Evolutionary conservation across 2,888 invertebrate species (phyloP), one percentile per base, ranked within the genome.

Genomic region (Dascillus cervinus): DNA sequence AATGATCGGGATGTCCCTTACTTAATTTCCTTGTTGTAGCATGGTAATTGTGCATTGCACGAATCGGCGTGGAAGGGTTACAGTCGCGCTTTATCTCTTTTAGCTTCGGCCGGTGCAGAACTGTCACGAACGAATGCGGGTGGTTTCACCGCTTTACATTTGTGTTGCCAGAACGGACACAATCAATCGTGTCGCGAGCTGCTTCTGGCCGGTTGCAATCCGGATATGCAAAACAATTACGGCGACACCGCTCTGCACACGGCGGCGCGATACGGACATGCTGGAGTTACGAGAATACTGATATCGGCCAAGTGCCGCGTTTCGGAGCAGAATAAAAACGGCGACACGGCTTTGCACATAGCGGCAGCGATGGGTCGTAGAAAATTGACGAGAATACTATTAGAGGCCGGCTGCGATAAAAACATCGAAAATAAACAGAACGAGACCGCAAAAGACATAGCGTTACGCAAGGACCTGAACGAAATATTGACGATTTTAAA

Each of bases 51-150:
- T 5, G 84, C 94, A 0, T 67, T 91, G 8, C 96, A 96, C 67
- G 95, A 95, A 64, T 90, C 94, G 6, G 82, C 94, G 2, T 94
- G 92, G 88, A 86, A 92, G 56, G 95, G 95, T 4, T 91, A 82
- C 69, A 90, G 91, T 53, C 77, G 82, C 37, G 85, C 87, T 41
- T 82, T 86, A 43, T 79, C 83, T 44, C 64, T 79, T 22, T 72
- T 94, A 41, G 79, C 79, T 26, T 76, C 79, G 29, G 73, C 75
- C 46, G 75, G 76, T 29, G 77, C 79, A 10, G 68, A 75, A 36
- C 60, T 80, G 38, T 71, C 75, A 41, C 71, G 74, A 35, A 73
- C 79, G 56, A 89, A 89, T 65, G 76, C 82, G 49, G 89, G 87
- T 26, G 94, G 94, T 4, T 92, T 94, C 65, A 84, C 89, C 9